These are phyloP conservation scores for Ceratosolen solmsi DNA, from an alignment of 1,140 invertebrate genomes.

Conservation along the genomic window DNA sequence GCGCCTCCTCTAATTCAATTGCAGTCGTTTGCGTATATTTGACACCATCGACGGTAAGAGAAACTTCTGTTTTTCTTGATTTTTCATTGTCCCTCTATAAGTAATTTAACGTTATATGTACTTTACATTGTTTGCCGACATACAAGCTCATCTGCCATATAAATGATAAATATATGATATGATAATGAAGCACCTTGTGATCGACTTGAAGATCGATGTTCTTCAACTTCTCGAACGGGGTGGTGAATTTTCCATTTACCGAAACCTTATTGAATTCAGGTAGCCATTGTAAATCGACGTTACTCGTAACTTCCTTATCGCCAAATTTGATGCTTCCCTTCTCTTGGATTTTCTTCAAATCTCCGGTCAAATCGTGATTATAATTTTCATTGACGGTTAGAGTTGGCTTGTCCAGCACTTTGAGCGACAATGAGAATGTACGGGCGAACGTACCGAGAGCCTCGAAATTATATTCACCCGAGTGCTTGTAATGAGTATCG, in stretches of 20 bases:
- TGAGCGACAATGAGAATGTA: constrained; percentile 43
- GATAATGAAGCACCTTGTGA: constrained; percentile 70
- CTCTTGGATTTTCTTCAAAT: constrained; percentile 61
- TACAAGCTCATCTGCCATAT: too few species aligned
- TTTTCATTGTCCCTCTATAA: constrained; percentile 72
- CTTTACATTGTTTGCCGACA: constrained; percentile 2
- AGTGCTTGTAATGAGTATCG: constrained; percentile 53
- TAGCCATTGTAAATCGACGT: constrained; percentile 53
- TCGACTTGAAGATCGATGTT: constrained; percentile 74
- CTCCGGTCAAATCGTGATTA: constrained; percentile 67
- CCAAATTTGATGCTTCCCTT: constrained; percentile 57
- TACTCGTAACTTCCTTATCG: constrained; percentile 55
- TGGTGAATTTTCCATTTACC: constrained; percentile 56
- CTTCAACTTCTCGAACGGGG: constrained; percentile 74
- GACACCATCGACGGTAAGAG: constrained; percentile 70
- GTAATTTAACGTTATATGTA: constrained; percentile 14
- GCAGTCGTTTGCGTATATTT: constrained; percentile 73
- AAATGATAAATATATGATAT: too few species aligned
- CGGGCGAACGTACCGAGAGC: constrained; percentile 45
- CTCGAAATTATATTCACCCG: constrained; percentile 46
- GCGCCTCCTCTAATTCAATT: constrained; percentile 64
- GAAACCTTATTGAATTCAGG: constrained; percentile 52
- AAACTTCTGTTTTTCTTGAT: constrained; percentile 65
- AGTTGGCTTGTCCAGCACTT: constrained; percentile 54
- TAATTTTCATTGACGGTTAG: constrained; percentile 64